Evolutionary conservation across 2,113 vertebrate species (phyloP).

Genomic region (Gasterosteus nipponicus): DNA sequence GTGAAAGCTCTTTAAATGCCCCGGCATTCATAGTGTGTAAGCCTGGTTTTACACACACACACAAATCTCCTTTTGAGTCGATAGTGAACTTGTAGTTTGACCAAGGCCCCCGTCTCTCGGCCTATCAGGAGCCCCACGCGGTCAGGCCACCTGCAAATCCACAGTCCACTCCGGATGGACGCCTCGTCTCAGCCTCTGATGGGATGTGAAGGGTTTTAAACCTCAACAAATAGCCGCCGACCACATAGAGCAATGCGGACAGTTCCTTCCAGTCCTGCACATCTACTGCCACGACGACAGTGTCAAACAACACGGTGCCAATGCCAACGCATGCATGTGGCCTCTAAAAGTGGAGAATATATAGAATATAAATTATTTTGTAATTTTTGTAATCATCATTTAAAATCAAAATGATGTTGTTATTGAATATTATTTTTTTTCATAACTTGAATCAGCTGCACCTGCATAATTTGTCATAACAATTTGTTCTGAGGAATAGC

Average conservation of each 20-base stretch:
- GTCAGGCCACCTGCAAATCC: conserved; percentile 72
- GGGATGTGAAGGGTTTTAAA: background rate
- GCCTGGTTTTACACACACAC: conserved; percentile 10
- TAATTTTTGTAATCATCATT: too few species aligned
- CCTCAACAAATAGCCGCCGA: background rate
- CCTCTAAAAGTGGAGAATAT: background rate
- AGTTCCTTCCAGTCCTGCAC: background rate
- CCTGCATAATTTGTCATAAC: too few species aligned
- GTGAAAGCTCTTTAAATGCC: conserved; percentile 62
- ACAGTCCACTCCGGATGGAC: background rate
- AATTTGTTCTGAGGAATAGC: too few species aligned
- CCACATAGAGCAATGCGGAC: background rate
- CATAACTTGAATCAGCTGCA: too few species aligned
- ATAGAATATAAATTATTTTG: background rate
- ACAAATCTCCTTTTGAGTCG: conserved; percentile 55
- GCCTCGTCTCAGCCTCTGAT: background rate
- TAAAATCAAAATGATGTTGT: too few species aligned
- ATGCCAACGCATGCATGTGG: background rate
- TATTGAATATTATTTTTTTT: too few species aligned
- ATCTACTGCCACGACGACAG: background rate
- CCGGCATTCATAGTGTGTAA: conserved; percentile 24
- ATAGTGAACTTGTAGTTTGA: conserved; percentile 17
- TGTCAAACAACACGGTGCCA: background rate
- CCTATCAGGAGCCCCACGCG: conserved; percentile 56
- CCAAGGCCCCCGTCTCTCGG: conserved; percentile 37